A percentile compares a stretch with the other conserved stretches of the same genome.
These are phyloP conservation scores for Paracyclopina nana DNA, from an alignment of 1,140 invertebrate species.

Conservation along the genomic window DNA sequence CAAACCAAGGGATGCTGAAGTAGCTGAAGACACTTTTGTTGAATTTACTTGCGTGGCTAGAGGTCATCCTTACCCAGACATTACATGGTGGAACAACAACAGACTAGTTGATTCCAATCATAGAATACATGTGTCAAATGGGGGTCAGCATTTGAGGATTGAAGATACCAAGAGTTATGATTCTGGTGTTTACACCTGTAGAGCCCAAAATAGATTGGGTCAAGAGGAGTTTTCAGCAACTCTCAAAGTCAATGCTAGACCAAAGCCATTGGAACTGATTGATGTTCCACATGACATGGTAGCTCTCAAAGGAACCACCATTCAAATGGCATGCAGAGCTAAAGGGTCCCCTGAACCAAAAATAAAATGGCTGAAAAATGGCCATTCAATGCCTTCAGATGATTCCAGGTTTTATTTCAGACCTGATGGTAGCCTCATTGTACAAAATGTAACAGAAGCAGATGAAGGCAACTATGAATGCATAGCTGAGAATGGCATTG, in stretches of 20 bases:
- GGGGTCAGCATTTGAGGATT: constrained; percentile 16
- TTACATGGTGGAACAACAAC: constrained; percentile 16
- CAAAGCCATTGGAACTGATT: constrained; percentile 1
- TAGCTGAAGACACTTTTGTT: constrained; percentile 15
- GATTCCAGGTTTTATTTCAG: background rate
- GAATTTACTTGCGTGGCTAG: constrained; percentile 15
- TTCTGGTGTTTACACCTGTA: constrained; percentile 10
- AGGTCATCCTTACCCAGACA: constrained; percentile 12
- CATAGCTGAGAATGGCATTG: constrained; percentile 23
- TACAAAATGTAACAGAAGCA: constrained; percentile 22
- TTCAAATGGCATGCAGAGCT: constrained; percentile 11
- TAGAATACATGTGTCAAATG: constrained; percentile 6
- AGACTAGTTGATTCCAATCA: background rate
- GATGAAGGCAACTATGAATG: constrained; percentile 29
- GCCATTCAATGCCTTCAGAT: constrained; percentile 5
- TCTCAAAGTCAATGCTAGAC: constrained; percentile 4
- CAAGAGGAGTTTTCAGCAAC: background rate
- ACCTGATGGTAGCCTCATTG: constrained; percentile 20
- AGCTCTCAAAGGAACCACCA: background rate
- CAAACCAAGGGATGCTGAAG: constrained; percentile 1
- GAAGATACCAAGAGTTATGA: constrained; percentile 7
- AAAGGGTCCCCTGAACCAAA: constrained; percentile 3
- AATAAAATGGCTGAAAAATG: constrained; percentile 12
- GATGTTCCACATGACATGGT: constrained; percentile 6
- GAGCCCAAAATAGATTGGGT: constrained; percentile 7